These are phyloP conservation scores for Caenorhabditis sp. DNA, from an alignment of 2,888 invertebrate species.

Conservation along the genomic window DNA sequence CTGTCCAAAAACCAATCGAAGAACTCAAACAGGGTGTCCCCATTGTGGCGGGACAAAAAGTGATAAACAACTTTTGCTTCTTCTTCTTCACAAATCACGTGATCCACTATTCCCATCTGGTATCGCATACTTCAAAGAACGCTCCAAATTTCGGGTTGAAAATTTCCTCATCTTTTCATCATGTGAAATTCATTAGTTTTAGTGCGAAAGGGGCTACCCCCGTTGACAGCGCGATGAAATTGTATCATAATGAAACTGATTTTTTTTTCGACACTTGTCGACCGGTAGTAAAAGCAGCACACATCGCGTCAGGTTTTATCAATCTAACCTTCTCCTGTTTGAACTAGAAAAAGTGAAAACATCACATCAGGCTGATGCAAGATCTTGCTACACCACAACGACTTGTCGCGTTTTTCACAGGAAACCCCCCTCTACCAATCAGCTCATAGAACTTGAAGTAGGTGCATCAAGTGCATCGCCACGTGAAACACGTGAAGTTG, in stretches of 20 bases:
- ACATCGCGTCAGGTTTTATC: constrained; percentile 10
- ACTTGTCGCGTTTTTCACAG: constrained; percentile 19
- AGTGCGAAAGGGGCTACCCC: constrained; percentile 32
- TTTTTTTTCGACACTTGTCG: not conserved
- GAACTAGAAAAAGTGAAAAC: constrained; percentile 27
- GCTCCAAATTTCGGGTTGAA: constrained; percentile 20
- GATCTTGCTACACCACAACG: constrained; percentile 11
- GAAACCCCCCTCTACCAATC: constrained; percentile 11
- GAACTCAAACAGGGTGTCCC: constrained; percentile 50
- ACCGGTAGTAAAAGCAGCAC: constrained; percentile 37
- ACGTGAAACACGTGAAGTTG: constrained; percentile 53
- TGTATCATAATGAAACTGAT: constrained; percentile 19
- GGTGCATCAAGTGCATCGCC: constrained; percentile 36
- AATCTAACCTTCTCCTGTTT: constrained; percentile 7
- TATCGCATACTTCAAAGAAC: constrained; percentile 52
- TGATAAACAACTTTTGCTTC: constrained; percentile 50
- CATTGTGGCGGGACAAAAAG: not conserved
- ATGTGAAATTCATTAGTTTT: constrained; percentile 40
- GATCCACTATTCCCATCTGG: constrained; percentile 43
- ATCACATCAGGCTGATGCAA: constrained; percentile 49
- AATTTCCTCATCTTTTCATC: constrained; percentile 31
- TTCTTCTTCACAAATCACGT: constrained; percentile 44
- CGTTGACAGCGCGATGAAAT: not conserved
- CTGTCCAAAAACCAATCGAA: constrained; percentile 42
- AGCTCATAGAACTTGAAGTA: constrained; percentile 26